These are phyloP conservation scores for Cheirogaleus major DNA, from an alignment of 2,797 vertebrate genomes.

Conservation along the genomic window DNA sequence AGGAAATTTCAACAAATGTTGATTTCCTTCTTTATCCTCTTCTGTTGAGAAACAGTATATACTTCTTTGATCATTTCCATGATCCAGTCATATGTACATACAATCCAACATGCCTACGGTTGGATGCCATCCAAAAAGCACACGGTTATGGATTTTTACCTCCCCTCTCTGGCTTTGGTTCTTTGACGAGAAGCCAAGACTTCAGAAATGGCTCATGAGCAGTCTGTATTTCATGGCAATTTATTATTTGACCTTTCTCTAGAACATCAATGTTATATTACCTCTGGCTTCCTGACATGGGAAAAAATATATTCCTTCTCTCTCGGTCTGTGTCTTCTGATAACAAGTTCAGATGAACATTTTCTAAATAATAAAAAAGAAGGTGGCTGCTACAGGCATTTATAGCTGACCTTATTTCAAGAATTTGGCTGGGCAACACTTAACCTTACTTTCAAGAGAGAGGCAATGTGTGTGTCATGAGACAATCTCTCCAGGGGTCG, in stretches of 20 bases:
- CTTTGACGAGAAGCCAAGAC: background rate
- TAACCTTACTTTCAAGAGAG: constrained; percentile 32
- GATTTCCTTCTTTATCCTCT: background rate
- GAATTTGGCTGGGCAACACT: constrained; percentile 10
- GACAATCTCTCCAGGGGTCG: background rate
- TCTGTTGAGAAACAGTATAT: background rate
- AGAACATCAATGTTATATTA: constrained; percentile 10
- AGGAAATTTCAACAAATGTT: background rate
- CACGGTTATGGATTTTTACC: background rate
- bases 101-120: background rate
- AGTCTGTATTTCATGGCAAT: background rate
- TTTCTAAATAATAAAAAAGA: constrained; percentile 44
- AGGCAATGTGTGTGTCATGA: background rate
- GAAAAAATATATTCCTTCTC: constrained; percentile 6
- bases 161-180: background rate
- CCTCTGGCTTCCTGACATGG: background rate
- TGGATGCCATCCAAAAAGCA: no score
- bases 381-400: background rate
- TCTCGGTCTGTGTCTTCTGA: constrained; percentile 20
- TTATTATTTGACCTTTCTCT: constrained; percentile 44
- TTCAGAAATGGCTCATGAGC: background rate
- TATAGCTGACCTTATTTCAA: constrained; percentile 54
- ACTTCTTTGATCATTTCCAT: background rate
- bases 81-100: background rate
- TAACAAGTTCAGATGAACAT: constrained; percentile 6